phyloP scores from a whole-genome alignment of 1,140 invertebrate genomes.

The Bombus difficillimus region DNA sequence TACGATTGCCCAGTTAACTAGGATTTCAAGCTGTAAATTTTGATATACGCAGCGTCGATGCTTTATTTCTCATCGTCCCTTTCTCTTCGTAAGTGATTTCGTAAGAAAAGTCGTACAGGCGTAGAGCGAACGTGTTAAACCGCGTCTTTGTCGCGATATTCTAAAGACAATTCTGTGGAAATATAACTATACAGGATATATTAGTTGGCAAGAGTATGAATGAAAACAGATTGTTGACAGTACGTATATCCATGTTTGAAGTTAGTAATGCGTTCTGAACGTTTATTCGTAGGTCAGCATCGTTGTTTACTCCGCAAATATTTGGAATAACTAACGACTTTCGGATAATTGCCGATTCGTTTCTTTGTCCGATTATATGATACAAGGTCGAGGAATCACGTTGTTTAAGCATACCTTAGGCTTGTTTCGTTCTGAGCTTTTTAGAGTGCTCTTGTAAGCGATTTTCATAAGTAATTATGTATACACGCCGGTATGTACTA shows the following conservation, averaged over 20 bases:
- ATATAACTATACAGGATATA: neutral
- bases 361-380: neutral
- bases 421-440: neutral
- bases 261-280: neutral
- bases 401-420: neutral
- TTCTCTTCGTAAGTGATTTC: neutral
- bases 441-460: no score
- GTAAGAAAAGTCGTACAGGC: neutral
- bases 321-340: neutral
- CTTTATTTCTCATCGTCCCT: neutral
- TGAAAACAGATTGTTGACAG: neutral
- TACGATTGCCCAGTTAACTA: neutral
- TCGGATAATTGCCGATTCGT: neutral
- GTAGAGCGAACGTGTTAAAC: neutral
- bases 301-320: neutral
- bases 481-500: neutral
- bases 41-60: neutral
- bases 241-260: neutral
- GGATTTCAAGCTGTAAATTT: neutral
- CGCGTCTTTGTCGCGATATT: neutral
- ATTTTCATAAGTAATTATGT: neutral
- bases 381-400: rapidly evolving
- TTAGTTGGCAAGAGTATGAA: constrained; percentile 4
- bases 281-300: neutral
- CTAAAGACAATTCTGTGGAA: neutral